phyloP scores from a whole-genome alignment of 2,888 invertebrate species.

The Abrostola tripartita region DNA sequence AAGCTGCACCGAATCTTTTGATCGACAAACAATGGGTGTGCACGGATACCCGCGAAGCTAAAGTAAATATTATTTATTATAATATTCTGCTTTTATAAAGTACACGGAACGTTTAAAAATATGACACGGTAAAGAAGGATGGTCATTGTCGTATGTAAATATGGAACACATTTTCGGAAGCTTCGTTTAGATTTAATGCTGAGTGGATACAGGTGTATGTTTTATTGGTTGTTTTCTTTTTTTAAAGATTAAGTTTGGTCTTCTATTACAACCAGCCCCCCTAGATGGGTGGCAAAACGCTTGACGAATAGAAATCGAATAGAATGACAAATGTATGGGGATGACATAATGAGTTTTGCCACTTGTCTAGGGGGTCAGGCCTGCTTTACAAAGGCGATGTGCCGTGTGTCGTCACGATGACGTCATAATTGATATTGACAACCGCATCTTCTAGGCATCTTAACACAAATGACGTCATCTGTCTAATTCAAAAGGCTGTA shows the following conservation, averaged over 20 bases:
- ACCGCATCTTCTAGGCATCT: too few species aligned
- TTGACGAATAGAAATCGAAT: too few species aligned
- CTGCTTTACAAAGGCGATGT: too few species aligned
- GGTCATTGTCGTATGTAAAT: slow-evolving; percentile 16
- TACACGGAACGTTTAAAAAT: slow-evolving; percentile 51
- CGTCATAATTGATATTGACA: too few species aligned
- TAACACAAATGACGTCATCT: too few species aligned
- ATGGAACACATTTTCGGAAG: slow-evolving; percentile 35
- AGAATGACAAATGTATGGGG: too few species aligned
- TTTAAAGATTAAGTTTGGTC: background rate
- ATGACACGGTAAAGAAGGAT: slow-evolving; percentile 40
- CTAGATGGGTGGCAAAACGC: too few species aligned
- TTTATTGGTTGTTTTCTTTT: background rate
- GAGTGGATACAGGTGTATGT: background rate
- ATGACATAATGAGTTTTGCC: too few species aligned
- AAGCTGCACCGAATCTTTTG: slow-evolving; percentile 82
- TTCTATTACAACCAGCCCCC: too few species aligned
- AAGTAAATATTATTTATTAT: slow-evolving; percentile 65
- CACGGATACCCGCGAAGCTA: slow-evolving; percentile 69
- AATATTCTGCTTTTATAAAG: slow-evolving; percentile 59
- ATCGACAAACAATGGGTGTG: slow-evolving; percentile 84
- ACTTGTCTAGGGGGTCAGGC: too few species aligned
- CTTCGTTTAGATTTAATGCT: background rate
- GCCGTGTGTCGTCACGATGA: too few species aligned
- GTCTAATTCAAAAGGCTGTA: too few species aligned